A percentile compares a stretch with the other conserved stretches of the same genome.
Conservation (phyloP, 2,888 invertebrate species). For the Abrostola triplasia region DNA sequence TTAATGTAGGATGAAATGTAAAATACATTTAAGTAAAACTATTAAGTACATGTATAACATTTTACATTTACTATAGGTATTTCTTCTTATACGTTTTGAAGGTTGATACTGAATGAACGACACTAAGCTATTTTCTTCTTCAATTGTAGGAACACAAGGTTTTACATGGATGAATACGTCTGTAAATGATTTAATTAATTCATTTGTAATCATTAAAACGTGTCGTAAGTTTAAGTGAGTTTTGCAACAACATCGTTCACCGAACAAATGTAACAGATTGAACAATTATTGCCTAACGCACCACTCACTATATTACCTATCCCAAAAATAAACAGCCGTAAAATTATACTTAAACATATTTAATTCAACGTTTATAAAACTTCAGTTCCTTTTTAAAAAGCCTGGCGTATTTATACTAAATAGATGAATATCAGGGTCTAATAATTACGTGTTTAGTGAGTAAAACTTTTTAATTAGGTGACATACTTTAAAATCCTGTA, state of each 20-base stretch:
- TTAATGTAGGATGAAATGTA: constrained; percentile 18
- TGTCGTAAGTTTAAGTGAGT: constrained; percentile 22
- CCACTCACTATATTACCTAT: background rate
- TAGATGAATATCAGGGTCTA: constrained; percentile 81
- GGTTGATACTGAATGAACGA: constrained; percentile 10
- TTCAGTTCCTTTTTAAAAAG: constrained; percentile 32
- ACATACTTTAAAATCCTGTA: constrained; percentile 62
- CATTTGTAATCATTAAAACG: constrained; percentile 9
- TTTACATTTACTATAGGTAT: constrained; percentile 8
- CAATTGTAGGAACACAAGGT: constrained; percentile 2
- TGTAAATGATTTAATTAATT: constrained; percentile 8
- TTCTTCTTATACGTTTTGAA: constrained; percentile 21
- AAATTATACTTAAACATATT: constrained; percentile 11
- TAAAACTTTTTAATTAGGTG: constrained; percentile 73
- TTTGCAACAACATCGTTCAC: constrained; percentile 12
- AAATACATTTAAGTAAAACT: constrained; percentile 22
- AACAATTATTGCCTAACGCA: constrained; percentile 14
- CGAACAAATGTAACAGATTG: constrained; percentile 6
- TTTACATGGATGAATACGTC: constrained; percentile 8
- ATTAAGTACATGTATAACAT: constrained; percentile 13
- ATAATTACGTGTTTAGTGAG: constrained; percentile 73
- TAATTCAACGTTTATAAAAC: constrained; percentile 9
- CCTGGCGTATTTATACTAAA: constrained; percentile 63
- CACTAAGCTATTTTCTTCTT: constrained; percentile 14
- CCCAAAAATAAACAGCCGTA: constrained; percentile 7